Evolutionary conservation across 2,113 vertebrate species (phyloP).

Genomic region (Himantopus leucocephalus): DNA sequence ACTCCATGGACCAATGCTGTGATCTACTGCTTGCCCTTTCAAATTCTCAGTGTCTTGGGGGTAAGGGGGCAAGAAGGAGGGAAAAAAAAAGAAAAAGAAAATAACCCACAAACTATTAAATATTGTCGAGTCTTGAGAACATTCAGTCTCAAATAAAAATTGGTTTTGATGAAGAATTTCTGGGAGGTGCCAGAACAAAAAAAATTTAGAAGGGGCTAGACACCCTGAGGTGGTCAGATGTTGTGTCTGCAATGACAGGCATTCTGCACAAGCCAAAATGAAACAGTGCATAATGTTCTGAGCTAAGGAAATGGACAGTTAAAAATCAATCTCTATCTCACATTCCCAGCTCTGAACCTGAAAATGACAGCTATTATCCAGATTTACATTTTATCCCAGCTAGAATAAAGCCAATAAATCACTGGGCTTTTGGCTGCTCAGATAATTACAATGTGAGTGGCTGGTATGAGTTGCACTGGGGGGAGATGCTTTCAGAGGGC

Average conservation of each 20-base stretch:
- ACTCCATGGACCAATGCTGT: not conserved
- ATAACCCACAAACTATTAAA: not conserved
- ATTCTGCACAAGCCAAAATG: conserved; percentile 37
- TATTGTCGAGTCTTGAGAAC: not conserved
- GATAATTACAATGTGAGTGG: conserved; percentile 76
- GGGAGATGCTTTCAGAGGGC: conserved; percentile 25
- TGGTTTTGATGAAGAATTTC: not conserved
- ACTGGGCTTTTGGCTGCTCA: conserved; percentile 62
- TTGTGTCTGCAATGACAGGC: conserved; percentile 14
- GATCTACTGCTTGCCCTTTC: not conserved
- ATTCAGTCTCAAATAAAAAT: not conserved
- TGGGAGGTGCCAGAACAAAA: not conserved
- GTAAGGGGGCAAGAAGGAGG: rapidly evolving
- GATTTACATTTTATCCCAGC: conserved; percentile 80
- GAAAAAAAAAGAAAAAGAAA: too few species aligned
- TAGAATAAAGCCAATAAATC: conserved; percentile 81
- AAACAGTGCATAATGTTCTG: conserved; percentile 69
- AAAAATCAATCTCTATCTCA: conserved; percentile 78
- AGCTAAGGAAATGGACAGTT: conserved; percentile 58
- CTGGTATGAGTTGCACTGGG: conserved; percentile 19
- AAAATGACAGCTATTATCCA: conserved; percentile 81
- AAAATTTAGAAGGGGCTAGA: not conserved
- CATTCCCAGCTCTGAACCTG: conserved; percentile 68
- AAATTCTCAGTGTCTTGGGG: not conserved
- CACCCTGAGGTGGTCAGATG: not conserved